Evolutionary conservation across 2,888 invertebrate species (phyloP), one percentile per base, ranked within the genome.

Genomic region (Apamea crenata): DNA sequence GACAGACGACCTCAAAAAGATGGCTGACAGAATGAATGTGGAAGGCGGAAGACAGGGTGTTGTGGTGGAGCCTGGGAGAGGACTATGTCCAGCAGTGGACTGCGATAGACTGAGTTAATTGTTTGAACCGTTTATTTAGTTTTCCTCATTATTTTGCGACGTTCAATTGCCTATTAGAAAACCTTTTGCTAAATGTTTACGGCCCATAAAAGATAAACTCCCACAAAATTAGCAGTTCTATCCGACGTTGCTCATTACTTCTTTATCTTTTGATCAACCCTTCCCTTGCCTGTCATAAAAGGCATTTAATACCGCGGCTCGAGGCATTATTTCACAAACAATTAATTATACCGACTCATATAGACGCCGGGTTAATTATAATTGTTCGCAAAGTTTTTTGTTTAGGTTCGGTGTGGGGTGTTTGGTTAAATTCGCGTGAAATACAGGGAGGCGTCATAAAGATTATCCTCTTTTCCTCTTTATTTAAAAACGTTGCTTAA

Each of bases 291-390:
- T 29, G 78, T 71, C 29, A 71, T 75, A 84, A 81, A 81, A 67
- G 32, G 29, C 71, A 63, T 71, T 84, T 74, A 77, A 84, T 66
- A 59, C 36, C 59, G n/a, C 50, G 53, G 68, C 61, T 63, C 61
- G n/a, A 68, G 84, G 85, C 85, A 74, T 81, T 81, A 85, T 85
- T 74, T 78, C 65, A 40, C n/a, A 75, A 81, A 81, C 74, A 85
- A 81, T 84, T 78, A 78, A 84, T 85, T 74, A 73, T 81, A 72
- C 74, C 53, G 65, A 72, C 68, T 77, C 53, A 32, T 63, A 56
- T 59, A 53, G 65, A 84, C 61, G 36, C 71, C 74, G 74, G 71
- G 65, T 78, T 85, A 81, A 81, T 77, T 81, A 81, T 74, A 71
- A 36, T 63, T 80, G 80, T 77, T 80, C 7, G 59, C 0, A 1